These are phyloP conservation scores for Cercocebus atys DNA, from an alignment of 2,113 vertebrate genomes.

Conservation along the genomic window DNA sequence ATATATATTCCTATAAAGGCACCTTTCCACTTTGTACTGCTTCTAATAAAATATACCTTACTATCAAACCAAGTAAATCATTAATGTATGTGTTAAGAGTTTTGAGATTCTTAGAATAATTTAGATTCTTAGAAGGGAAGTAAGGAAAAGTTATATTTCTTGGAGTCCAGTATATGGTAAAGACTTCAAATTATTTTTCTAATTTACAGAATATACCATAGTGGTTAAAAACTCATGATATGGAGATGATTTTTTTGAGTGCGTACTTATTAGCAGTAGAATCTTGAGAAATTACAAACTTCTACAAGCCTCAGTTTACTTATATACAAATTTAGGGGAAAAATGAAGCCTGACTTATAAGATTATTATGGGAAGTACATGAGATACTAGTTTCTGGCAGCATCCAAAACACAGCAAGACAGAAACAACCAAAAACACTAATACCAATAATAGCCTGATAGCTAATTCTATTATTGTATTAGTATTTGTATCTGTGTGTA, in stretches of 20 bases:
- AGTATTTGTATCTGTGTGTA: not conserved
- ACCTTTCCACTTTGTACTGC: not conserved
- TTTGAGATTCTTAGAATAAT: not conserved
- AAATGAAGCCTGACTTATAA: not conserved
- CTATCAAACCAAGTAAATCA: not conserved
- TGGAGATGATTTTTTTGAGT: not conserved
- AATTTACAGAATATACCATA: not conserved
- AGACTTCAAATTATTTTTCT: not conserved
- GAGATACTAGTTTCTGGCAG: not conserved
- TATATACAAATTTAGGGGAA: not conserved
- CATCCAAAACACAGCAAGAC: not conserved
- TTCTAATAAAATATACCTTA: not conserved
- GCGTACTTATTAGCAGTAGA: not conserved
- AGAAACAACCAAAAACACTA: not conserved
- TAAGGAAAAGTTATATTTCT: not conserved
- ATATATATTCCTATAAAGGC: not conserved
- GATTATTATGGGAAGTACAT: not conserved
- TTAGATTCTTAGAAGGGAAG: not conserved
- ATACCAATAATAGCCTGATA: not conserved
- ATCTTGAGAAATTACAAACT: not conserved
- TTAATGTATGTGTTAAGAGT: not conserved
- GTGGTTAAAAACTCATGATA: not conserved
- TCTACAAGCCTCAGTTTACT: not conserved
- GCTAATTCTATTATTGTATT: not conserved
- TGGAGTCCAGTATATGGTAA: not conserved